Evolutionary conservation across 2,113 vertebrate genomes (phyloP).

Genomic region (Phainopepla nitens): DNA sequence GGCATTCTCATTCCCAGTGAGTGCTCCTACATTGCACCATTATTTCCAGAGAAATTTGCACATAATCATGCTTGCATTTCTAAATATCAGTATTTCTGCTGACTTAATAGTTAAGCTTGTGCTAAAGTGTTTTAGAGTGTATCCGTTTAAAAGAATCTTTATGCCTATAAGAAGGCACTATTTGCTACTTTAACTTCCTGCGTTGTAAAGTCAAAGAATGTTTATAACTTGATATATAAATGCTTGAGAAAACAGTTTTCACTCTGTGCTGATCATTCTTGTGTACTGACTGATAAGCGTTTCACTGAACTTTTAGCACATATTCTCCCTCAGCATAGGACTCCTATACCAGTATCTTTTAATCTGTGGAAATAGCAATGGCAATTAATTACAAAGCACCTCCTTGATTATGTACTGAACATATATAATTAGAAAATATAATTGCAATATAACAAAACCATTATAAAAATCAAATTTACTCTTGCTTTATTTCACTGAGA

Average conservation of each 20-base stretch:
- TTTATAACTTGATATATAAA: neutral
- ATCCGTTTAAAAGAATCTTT: neutral
- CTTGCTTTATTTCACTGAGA: neutral
- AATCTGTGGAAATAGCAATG: neutral
- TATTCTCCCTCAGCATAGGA: neutral
- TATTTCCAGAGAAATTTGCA: neutral
- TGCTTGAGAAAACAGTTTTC: neutral
- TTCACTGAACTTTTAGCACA: neutral
- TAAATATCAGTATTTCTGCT: neutral
- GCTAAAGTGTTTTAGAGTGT: neutral
- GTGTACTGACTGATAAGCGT: neutral
- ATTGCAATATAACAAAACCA: neutral
- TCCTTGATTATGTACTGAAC: neutral
- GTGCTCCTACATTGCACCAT: neutral
- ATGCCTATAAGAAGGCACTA: neutral
- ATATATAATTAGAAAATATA: neutral
- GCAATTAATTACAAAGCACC: neutral
- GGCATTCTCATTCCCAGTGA: neutral
- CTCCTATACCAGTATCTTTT: neutral
- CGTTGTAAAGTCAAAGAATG: neutral
- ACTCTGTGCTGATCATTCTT: neutral
- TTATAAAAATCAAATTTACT: neutral
- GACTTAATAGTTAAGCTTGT: neutral
- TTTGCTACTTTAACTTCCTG: neutral
- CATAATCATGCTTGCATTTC: neutral